Percentiles rank a stretch among this genome's conserved stretches.
phyloP scores from a whole-genome alignment of 2,113 vertebrate species.

The Oostethus manadensis region DNA sequence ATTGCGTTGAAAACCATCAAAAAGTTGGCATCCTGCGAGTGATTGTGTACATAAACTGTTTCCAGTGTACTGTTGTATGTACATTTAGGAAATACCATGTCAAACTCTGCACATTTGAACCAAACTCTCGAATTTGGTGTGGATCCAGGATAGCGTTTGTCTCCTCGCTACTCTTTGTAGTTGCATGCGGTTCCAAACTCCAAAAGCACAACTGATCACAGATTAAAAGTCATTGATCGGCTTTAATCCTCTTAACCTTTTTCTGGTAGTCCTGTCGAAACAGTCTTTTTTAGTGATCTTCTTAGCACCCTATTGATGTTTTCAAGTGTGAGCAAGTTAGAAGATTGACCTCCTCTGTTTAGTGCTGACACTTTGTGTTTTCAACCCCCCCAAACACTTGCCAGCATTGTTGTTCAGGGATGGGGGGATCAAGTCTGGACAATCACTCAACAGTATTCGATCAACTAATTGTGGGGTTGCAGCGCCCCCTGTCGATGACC shows the following conservation, averaged over 20 bases:
- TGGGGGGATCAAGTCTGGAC: constrained; percentile 12
- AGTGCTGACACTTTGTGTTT: constrained; percentile 37
- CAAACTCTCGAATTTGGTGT: no score
- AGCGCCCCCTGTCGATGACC: constrained; percentile 34
- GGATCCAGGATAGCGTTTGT: no score
- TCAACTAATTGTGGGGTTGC: constrained; percentile 1
- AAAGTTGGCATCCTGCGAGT: no score
- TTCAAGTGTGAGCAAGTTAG: constrained; percentile 18
- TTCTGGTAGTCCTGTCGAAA: neutral
- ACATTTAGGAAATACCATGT: no score
- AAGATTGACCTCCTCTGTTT: constrained; percentile 43
- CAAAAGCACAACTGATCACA: neutral
- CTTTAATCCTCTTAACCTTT: constrained; percentile 28
- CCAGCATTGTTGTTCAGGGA: constrained; percentile 32
- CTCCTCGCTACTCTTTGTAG: neutral
- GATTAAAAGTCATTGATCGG: constrained; percentile 24
- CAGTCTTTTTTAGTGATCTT: constrained; percentile 11
- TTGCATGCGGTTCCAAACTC: neutral
- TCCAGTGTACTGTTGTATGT: no score
- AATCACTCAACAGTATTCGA: neutral
- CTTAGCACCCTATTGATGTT: constrained; percentile 42
- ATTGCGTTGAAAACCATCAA: no score
- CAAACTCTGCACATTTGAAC: no score
- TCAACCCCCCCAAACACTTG: constrained; percentile 25
- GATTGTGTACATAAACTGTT: no score